These are phyloP conservation scores for Caenorhabditis drosophilae DNA, from an alignment of 2,888 invertebrate species.

Conservation along the genomic window DNA sequence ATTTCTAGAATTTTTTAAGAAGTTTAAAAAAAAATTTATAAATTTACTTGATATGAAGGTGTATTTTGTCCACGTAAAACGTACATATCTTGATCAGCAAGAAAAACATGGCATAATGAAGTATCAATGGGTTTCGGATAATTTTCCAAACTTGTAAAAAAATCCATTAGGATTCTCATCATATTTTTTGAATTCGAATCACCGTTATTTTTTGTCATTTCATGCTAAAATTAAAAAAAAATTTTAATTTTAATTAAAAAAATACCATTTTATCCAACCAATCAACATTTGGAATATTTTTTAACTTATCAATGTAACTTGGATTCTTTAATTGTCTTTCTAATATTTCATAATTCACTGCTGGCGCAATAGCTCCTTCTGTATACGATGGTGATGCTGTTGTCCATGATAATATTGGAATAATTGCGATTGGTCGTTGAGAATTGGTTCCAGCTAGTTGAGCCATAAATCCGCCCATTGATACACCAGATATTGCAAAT, in stretches of 20 bases:
- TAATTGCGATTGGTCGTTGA: slow-evolving; percentile 86
- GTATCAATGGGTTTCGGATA: slow-evolving; percentile 86
- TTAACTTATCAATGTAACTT: slow-evolving; percentile 39
- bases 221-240: slow-evolving; percentile 11
- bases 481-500: slow-evolving; percentile 83
- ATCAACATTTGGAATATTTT: slow-evolving; percentile 34
- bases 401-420: slow-evolving; percentile 96
- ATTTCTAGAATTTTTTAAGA: slow-evolving; percentile 14
- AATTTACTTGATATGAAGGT: slow-evolving; percentile 30
- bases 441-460: slow-evolving; percentile 93
- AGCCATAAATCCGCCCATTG: slow-evolving; percentile 82
- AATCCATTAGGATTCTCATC: slow-evolving; percentile 97
- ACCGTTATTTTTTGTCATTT: slow-evolving; percentile 29
- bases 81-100: slow-evolving; percentile 62
- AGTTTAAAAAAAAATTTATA: not conserved
- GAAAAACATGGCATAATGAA: slow-evolving; percentile 84
- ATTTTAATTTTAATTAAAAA: not conserved
- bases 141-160: slow-evolving; percentile 93
- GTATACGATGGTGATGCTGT: slow-evolving; percentile 90
- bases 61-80: slow-evolving; percentile 42
- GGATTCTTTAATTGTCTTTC: slow-evolving; percentile 39
- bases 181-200: slow-evolving; percentile 70
- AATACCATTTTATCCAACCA: slow-evolving; percentile 44
- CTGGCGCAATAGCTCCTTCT: slow-evolving; percentile 39
- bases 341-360: slow-evolving; percentile 29